Conservation (phyloP, 2,113 vertebrate genomes). For the Hippoglossus stenolepis region DNA sequence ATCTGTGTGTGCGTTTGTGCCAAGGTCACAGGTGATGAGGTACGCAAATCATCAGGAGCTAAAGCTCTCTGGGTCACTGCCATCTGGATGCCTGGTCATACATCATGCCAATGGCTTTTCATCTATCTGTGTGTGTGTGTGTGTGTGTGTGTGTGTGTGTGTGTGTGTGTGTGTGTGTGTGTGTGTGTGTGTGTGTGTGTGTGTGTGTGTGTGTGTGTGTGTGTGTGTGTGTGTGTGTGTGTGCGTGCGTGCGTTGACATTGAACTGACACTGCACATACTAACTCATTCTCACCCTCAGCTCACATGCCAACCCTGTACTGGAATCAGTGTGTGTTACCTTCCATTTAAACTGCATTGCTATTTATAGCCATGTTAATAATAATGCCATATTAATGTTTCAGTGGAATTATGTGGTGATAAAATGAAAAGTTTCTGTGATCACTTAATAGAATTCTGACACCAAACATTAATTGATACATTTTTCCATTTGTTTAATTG, state of each 20-base stretch:
- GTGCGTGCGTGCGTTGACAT: constrained; percentile 30
- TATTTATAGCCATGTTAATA: no score
- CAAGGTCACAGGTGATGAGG: constrained; percentile 65
- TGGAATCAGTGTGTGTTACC: background rate
- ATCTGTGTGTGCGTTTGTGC: constrained; percentile 33
- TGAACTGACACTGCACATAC: constrained; percentile 51
- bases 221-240: constrained; percentile 4
- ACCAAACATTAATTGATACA: no score
- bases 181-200: constrained; percentile 7
- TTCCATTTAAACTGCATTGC: background rate
- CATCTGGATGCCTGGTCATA: constrained; percentile 51
- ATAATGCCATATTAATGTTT: no score
- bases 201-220: constrained; percentile 10
- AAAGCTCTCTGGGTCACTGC: constrained; percentile 45
- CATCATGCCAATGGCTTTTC: constrained; percentile 25
- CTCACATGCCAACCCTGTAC: constrained; percentile 28
- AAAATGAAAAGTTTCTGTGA: no score
- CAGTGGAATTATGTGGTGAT: no score
- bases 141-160: constrained; percentile 7
- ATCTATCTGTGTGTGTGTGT: background rate
- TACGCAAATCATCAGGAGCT: constrained; percentile 53
- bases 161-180: constrained; percentile 7
- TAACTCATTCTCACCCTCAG: constrained; percentile 43
- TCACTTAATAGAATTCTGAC: no score
- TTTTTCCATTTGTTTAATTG: no score